Base-by-base conservation (phyloP, 2,113 vertebrate species). In the Thalassarche chlororhynchos region DNA sequence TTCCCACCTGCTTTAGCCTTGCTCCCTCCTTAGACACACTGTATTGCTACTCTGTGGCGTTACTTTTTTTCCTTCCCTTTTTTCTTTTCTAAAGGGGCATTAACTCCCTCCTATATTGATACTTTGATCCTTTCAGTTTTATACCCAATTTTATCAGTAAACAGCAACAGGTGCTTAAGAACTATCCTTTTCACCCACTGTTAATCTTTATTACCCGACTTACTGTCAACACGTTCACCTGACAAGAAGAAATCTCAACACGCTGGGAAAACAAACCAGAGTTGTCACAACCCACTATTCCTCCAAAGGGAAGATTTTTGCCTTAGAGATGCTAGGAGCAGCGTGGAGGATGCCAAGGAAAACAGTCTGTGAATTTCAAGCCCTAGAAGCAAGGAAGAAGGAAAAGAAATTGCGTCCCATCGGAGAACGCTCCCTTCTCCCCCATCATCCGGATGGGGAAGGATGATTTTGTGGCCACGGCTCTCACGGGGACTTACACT, bases 281-380 rank as follows among this genome's bases (percentile, higher is more conserved):
- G 20, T 2, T 54, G 17, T 1, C 70, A 17, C 70, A 32, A 1
- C 15, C 42, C 42, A 0, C 17, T 3, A 2, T 2, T 24, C 26
- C 40, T 58, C 51, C 62, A 5, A 1, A 0, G 14, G 20, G 44
- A 25, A 34, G 75, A 23, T 6, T 18, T 5, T 29, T 18, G 11
- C 61, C 38, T 61, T 28, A 2, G 57, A 32, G 60, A 3, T 1
- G 28, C 26, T 31, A 21, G 25, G 40, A 75, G 58, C 36, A 23
- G 68, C 0, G 1, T 5, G 12, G 51, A 34, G 28, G 38, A 2
- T 11, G 52, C 32, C 52, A 34, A 12, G 40, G 83, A 25, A 14
- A 80, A 5, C 57, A 6, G 44, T 7, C 51, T 1, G 1, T 3
- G 51, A 44, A 8, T 4, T 14, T 9, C 0, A 0, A 57, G 42